Percentiles rank a stretch among this genome's conserved stretches.
These are phyloP conservation scores for Megaceryle alcyon DNA, from an alignment of 2,797 vertebrate species.

Conservation along the genomic window DNA sequence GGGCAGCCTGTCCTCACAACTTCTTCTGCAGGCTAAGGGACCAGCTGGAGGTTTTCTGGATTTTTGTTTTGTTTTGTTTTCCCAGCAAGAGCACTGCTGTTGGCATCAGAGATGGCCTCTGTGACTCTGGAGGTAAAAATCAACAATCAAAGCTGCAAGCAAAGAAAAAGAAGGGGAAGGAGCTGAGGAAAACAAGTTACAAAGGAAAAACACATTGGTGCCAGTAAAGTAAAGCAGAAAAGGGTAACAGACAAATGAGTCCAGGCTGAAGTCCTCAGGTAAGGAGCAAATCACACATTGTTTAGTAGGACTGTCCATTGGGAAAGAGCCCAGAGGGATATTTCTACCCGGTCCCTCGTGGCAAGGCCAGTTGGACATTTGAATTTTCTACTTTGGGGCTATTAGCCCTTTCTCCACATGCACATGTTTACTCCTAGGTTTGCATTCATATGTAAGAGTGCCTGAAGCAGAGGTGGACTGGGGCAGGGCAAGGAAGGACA, in stretches of 20 bases:
- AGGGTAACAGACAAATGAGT: not conserved
- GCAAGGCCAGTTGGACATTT: not conserved
- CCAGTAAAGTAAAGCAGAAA: conserved; percentile 27
- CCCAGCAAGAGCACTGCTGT: conserved; percentile 42
- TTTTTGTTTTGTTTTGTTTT: conserved; percentile 19
- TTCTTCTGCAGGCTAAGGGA: conserved; percentile 51
- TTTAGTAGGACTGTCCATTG: not conserved
- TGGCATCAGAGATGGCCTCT: conserved; percentile 67
- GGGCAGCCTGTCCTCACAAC: conserved; percentile 49
- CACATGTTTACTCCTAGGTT: not conserved
- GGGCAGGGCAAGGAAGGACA: not conserved
- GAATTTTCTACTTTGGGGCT: not conserved
- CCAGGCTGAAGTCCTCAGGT: conserved; percentile 59
- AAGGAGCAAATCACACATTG: conserved; percentile 5
- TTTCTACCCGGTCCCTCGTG: not conserved
- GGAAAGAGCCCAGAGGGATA: conserved; percentile 45
- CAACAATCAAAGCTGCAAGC: conserved; percentile 69
- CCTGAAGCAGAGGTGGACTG: not conserved
- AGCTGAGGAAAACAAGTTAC: conserved; percentile 52
- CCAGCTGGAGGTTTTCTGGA: conserved; percentile 50
- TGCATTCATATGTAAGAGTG: not conserved
- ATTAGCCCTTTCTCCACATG: not conserved
- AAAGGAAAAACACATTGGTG: not conserved
- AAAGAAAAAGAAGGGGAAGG: conserved; percentile 67
- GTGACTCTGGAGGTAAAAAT: conserved; percentile 71